Evolutionary conservation across 2,797 vertebrate genomes (phyloP).

Genomic region (Acrocephalus scirpaceus): DNA sequence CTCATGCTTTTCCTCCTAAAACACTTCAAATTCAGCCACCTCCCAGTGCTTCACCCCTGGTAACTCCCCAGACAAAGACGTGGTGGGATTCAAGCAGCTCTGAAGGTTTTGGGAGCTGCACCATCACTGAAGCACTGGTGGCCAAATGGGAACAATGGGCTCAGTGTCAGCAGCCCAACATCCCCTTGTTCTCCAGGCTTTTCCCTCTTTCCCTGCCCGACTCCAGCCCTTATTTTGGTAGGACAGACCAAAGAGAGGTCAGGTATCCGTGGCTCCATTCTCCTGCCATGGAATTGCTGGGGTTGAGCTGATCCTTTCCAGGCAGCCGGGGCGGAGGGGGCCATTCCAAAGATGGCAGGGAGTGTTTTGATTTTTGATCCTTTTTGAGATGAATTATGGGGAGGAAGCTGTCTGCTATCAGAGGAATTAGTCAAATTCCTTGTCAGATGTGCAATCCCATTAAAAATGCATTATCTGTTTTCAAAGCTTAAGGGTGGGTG

Average conservation of each 20-base stretch:
- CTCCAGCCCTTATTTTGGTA: neutral
- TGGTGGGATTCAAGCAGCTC: neutral
- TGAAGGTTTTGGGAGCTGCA: neutral
- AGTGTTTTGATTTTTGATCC: constrained; percentile 60
- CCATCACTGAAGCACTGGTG: rapidly evolving
- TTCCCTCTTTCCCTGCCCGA: neutral
- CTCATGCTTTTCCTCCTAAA: neutral
- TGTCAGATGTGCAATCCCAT: constrained; percentile 73
- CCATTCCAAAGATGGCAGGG: constrained; percentile 48
- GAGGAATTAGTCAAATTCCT: constrained; percentile 71
- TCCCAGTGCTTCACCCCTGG: neutral
- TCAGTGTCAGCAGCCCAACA: neutral
- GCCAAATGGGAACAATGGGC: neutral
- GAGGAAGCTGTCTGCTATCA: constrained; percentile 59
- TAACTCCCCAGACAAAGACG: neutral
- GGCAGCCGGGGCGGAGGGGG: neutral
- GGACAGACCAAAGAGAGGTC: constrained; percentile 7
- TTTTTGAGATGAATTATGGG: constrained; percentile 66
- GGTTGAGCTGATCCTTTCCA: constrained; percentile 55
- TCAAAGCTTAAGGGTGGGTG: constrained; percentile 70
- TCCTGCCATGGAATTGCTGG: constrained; percentile 2
- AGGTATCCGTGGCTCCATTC: neutral
- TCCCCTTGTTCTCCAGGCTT: neutral
- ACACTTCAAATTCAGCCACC: neutral
- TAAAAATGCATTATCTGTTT: constrained; percentile 77